Percentiles rank a stretch among this genome's conserved stretches.
Conservation (phyloP, 2,888 invertebrate genomes). For the Drosophila pegasa region DNA sequence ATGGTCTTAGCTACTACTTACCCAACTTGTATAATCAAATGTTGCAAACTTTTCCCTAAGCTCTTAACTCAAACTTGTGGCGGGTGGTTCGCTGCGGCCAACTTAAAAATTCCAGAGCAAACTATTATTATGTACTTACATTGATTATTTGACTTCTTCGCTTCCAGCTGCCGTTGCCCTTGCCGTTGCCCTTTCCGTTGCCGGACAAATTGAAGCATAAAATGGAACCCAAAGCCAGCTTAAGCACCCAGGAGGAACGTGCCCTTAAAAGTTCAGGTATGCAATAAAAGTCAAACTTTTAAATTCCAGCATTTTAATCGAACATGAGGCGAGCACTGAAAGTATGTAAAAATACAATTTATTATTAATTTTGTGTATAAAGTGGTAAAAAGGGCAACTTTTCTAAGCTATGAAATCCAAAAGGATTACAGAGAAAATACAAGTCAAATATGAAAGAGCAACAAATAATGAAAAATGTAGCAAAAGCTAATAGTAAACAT, state of each 20-base stretch:
- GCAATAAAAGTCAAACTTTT: constrained; percentile 55
- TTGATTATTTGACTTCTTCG: constrained; percentile 70
- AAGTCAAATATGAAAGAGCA: neutral
- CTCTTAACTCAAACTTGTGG: constrained; percentile 47
- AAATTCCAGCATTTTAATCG: constrained; percentile 1
- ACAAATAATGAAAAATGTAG: neutral
- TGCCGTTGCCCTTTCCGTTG: no score
- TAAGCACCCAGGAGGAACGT: constrained; percentile 82
- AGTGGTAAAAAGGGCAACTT: neutral
- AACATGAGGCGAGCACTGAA: neutral
- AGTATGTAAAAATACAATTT: neutral
- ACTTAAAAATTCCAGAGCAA: constrained; percentile 58
- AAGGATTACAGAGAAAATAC: neutral
- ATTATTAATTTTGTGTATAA: neutral
- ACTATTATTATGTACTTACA: constrained; percentile 74
- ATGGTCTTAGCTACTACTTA: constrained; percentile 11
- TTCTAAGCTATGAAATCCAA: neutral
- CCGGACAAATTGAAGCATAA: constrained; percentile 25
- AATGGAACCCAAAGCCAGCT: constrained; percentile 80
- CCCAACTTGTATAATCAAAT: constrained; percentile 55
- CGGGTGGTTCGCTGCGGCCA: no score
- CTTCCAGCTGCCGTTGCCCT: constrained; percentile 64
- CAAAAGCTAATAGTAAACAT: no score
- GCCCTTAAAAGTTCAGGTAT: constrained; percentile 83
- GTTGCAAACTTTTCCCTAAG: constrained; percentile 55